These are phyloP conservation scores for Chamaea fasciata DNA, from an alignment of 2,113 vertebrate genomes.

Conservation along the genomic window DNA sequence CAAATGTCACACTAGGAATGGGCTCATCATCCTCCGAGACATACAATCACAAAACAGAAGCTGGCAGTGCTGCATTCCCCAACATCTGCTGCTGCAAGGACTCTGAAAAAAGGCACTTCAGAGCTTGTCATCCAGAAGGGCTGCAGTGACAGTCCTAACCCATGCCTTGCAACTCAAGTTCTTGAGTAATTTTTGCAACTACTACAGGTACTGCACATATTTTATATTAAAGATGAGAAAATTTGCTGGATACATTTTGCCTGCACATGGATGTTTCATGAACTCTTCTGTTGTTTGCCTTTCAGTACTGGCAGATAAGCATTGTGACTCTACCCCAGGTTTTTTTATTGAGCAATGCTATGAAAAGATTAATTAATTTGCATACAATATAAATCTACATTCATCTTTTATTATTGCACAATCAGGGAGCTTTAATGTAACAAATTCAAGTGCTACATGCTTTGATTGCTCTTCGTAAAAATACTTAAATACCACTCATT, in stretches of 20 bases:
- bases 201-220: not conserved
- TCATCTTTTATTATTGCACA: slow-evolving; percentile 47
- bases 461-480: slow-evolving; percentile 52
- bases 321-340: not conserved
- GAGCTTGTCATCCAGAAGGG: not conserved
- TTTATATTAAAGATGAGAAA: not conserved
- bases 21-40: not conserved
- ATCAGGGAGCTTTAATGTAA: slow-evolving; percentile 47
- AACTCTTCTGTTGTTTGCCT: not conserved
- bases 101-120: not conserved
- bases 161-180: not conserved
- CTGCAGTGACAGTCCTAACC: not conserved
- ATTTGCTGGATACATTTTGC: not conserved
- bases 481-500: slow-evolving; percentile 23
- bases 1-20: not conserved
- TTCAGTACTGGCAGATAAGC: not conserved
- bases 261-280: not conserved
- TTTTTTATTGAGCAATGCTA: not conserved
- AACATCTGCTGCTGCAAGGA: not conserved
- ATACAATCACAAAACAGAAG: not conserved
- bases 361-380: slow-evolving; percentile 48
- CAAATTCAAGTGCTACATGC: slow-evolving; percentile 29
- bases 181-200: not conserved
- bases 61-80: not conserved
- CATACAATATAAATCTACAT: slow-evolving; percentile 48